phyloP scores from a whole-genome alignment of 2,888 invertebrate species.

The Dendrolimus pini region DNA sequence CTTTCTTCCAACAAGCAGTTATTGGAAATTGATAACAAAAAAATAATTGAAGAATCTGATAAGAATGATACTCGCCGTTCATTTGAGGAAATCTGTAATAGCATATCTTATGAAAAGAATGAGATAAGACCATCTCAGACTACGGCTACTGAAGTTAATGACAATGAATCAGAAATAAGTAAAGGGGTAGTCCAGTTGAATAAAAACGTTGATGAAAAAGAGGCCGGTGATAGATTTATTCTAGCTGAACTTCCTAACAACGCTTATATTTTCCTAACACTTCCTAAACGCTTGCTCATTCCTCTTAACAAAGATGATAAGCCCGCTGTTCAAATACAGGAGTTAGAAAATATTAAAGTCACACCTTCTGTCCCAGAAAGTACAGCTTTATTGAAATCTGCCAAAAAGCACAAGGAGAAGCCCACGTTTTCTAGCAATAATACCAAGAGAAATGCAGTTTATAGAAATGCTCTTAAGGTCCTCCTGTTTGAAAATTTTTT shows the following conservation, averaged over 20 bases:
- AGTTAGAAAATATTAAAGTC: slow-evolving; percentile 23
- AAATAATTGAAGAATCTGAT: background rate
- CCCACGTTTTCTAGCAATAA: slow-evolving; percentile 22
- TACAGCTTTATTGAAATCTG: slow-evolving; percentile 18
- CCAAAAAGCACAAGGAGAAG: slow-evolving; percentile 31
- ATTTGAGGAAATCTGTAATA: background rate
- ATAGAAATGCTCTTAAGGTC: slow-evolving; percentile 46
- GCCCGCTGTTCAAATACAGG: slow-evolving; percentile 16
- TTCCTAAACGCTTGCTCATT: slow-evolving; percentile 40
- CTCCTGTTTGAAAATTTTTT: slow-evolving; percentile 48
- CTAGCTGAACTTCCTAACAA: slow-evolving; percentile 44
- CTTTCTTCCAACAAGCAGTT: slow-evolving; percentile 4
- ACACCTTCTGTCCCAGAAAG: slow-evolving; percentile 19
- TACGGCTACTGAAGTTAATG: background rate
- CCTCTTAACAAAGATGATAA: slow-evolving; percentile 20
- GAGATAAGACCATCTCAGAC: background rate
- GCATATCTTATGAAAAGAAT: background rate
- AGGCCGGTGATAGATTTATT: slow-evolving; percentile 21
- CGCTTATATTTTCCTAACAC: slow-evolving; percentile 51
- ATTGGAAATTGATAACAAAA: slow-evolving; percentile 12
- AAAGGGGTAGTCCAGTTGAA: slow-evolving; percentile 8
- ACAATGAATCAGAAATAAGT: slow-evolving; percentile 1
- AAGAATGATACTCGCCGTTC: background rate
- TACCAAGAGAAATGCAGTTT: slow-evolving; percentile 28
- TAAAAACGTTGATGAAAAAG: slow-evolving; percentile 8